Evolutionary conservation across 2,888 invertebrate species (phyloP).

Genomic region (Amblyjoppa fuscipennis): DNA sequence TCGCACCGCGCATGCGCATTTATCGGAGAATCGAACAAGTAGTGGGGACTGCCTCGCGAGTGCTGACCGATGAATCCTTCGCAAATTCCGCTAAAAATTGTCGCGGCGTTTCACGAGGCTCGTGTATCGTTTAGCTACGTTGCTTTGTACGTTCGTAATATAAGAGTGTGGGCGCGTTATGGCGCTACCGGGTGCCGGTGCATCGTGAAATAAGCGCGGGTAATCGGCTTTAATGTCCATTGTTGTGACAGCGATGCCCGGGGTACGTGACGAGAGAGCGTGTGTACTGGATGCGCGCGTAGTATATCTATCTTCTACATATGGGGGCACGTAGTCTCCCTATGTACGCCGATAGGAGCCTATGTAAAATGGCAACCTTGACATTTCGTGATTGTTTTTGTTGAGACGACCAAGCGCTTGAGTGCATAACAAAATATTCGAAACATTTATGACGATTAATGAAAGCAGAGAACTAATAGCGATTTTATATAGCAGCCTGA

Average conservation of each 20-base stretch:
- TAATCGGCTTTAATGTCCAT: constrained; percentile 73
- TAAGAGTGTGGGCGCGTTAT: constrained; percentile 36
- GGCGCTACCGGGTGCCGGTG: constrained; percentile 67
- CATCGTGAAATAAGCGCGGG: constrained; percentile 74
- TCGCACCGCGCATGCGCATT: constrained; percentile 76
- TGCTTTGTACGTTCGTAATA: constrained; percentile 14
- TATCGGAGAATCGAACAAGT: constrained; percentile 79
- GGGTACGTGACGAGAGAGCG: constrained; percentile 60
- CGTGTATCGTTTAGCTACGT: constrained; percentile 39
- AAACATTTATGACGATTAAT: background rate
- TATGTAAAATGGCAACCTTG: constrained; percentile 83
- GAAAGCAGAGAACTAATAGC: background rate
- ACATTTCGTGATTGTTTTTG: constrained; percentile 79
- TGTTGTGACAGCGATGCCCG: constrained; percentile 79
- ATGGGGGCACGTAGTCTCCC: constrained; percentile 60
- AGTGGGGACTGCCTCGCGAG: constrained; percentile 76
- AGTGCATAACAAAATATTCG: background rate
- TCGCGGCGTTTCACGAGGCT: constrained; percentile 58
- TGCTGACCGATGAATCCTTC: constrained; percentile 77
- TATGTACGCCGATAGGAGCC: constrained; percentile 55
- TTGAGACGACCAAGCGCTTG: constrained; percentile 1
- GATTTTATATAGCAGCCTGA: background rate
- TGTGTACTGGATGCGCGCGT: constrained; percentile 54
- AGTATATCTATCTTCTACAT: constrained; percentile 32
- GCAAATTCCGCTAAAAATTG: constrained; percentile 72